Evolutionary conservation across 2,888 invertebrate species (phyloP).

Genomic region (Melanophora roralis): DNA sequence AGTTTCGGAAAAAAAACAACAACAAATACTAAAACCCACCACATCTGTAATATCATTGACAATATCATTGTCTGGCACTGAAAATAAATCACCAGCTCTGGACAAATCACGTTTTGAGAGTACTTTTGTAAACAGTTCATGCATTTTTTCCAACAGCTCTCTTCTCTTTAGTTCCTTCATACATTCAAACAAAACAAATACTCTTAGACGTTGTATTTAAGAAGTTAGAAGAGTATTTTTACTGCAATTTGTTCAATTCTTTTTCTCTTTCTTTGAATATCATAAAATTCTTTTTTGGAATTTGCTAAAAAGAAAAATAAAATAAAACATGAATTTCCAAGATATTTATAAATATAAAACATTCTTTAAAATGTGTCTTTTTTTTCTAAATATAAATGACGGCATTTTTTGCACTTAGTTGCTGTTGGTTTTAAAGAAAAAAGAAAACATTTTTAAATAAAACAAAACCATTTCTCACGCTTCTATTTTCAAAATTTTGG

Average conservation of each 20-base stretch:
- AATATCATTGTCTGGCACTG: slow-evolving; percentile 90
- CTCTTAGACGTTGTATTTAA: slow-evolving; percentile 8
- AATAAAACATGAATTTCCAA: slow-evolving; percentile 45
- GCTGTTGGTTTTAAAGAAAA: slow-evolving; percentile 13
- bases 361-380: slow-evolving; percentile 34
- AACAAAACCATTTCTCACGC: slow-evolving; percentile 46
- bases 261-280: slow-evolving; percentile 26
- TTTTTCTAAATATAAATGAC: slow-evolving; percentile 54
- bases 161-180: not conserved
- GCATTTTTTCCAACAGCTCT: slow-evolving; percentile 81
- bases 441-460: slow-evolving; percentile 21
- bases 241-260: not conserved
- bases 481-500: slow-evolving; percentile 42
- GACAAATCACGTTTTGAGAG: slow-evolving; percentile 93
- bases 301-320: slow-evolving; percentile 38
- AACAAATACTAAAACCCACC: slow-evolving; percentile 82
- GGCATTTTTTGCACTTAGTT: slow-evolving; percentile 23
- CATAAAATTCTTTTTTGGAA: slow-evolving; percentile 34
- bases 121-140: slow-evolving; percentile 93
- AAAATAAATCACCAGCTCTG: slow-evolving; percentile 93
- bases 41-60: slow-evolving; percentile 90
- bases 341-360: slow-evolving; percentile 9
- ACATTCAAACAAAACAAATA: not conserved
- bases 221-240: slow-evolving; percentile 5
- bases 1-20: too few species aligned